These are phyloP conservation scores for Mormyrops attenuatus DNA, from an alignment of 2,797 vertebrate species.

Conservation along the genomic window DNA sequence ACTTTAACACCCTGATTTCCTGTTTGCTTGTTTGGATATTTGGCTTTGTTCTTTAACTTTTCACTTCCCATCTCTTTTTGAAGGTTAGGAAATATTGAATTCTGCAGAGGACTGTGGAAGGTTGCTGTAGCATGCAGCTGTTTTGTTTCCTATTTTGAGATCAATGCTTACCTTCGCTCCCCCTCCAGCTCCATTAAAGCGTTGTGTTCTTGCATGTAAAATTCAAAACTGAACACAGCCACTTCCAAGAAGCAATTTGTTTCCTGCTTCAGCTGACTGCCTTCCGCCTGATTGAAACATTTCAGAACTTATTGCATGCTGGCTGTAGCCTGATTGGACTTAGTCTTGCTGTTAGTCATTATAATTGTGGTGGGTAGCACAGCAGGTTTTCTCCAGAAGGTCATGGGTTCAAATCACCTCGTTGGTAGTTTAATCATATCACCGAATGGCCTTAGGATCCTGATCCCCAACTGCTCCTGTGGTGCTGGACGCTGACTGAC, in stretches of 20 bases:
- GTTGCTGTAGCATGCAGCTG: conserved; percentile 39
- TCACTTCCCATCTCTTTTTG: conserved; percentile 46
- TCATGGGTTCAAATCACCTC: background rate
- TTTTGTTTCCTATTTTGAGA: background rate
- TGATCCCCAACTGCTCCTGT: background rate
- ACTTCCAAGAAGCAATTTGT: conserved; percentile 48
- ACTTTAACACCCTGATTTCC: conserved; percentile 52
- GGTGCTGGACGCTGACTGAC: background rate
- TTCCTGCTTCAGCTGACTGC: conserved; percentile 37
- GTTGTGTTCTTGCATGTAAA: conserved; percentile 42
- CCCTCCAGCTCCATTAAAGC: conserved; percentile 29
- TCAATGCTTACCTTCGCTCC: background rate
- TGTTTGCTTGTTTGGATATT: conserved; percentile 51
- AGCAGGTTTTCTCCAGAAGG: background rate
- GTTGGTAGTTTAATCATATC: background rate
- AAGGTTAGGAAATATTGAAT: conserved; percentile 57
- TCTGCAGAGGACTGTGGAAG: conserved; percentile 54
- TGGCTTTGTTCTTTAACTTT: conserved; percentile 52
- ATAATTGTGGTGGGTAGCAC: background rate
- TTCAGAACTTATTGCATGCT: background rate
- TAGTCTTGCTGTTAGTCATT: background rate
- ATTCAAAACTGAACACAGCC: conserved; percentile 53
- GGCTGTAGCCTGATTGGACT: background rate
- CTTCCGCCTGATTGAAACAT: conserved; percentile 31
- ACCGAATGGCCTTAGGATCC: background rate